Conservation (phyloP, 2,113 vertebrate genomes). For the Amphilophus citrinellus region DNA sequence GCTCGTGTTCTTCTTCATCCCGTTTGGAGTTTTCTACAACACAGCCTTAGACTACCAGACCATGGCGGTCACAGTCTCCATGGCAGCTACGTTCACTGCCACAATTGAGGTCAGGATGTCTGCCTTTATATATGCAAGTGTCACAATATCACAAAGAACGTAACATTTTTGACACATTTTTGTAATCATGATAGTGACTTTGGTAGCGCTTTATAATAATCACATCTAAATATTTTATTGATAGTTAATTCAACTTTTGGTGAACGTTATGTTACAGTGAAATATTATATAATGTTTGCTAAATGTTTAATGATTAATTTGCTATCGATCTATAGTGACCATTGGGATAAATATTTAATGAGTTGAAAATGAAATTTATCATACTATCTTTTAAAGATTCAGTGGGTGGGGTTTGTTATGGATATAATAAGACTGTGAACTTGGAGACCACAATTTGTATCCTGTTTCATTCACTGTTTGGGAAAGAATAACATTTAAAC, state of each 20-base stretch:
- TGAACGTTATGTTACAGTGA: neutral
- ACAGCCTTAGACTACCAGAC: conserved; percentile 85
- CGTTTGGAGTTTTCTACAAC: conserved; percentile 79
- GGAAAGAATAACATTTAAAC: neutral
- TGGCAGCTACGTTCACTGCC: conserved; percentile 81
- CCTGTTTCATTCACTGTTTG: too few relatives aligned
- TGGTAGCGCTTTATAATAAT: neutral
- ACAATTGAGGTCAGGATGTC: conserved; percentile 84
- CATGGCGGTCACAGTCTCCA: conserved; percentile 82
- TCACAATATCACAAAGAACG: neutral
- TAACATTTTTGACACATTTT: neutral
- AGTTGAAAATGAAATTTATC: neutral
- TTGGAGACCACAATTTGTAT: neutral
- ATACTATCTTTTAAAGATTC: too few relatives aligned
- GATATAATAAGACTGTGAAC: too few relatives aligned
- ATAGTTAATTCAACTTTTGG: neutral
- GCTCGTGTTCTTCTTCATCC: conserved; percentile 85
- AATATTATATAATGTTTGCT: neutral
- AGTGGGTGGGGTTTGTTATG: too few relatives aligned
- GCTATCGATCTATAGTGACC: neutral
- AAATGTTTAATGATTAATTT: conserved; percentile 1
- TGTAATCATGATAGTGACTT: neutral
- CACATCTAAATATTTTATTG: neutral
- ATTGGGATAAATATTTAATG: neutral
- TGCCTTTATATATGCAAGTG: neutral